Conservation (phyloP, 2,888 invertebrate species). For the Linnaemya tessellans region DNA sequence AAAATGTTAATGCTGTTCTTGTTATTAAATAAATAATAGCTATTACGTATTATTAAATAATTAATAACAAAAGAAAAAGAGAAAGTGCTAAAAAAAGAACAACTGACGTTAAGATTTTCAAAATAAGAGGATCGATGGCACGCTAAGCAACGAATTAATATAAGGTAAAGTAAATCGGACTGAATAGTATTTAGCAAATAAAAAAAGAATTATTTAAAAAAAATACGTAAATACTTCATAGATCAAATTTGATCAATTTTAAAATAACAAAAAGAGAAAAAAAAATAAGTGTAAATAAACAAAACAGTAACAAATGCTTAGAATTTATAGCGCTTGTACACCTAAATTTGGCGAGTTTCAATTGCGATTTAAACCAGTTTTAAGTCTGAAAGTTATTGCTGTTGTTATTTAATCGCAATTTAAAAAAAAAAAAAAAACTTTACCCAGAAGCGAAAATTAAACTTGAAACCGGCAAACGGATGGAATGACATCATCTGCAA, state of each 20-base stretch:
- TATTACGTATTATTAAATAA: constrained; percentile 7
- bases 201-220: not conserved
- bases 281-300: no score
- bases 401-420: not conserved
- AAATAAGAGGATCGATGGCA: not conserved
- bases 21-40: constrained; percentile 17
- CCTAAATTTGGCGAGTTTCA: not conserved
- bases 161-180: not conserved
- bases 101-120: constrained; percentile 44
- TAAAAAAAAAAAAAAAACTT: constrained; percentile 12
- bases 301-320: not conserved
- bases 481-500: constrained; percentile 64
- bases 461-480: constrained; percentile 41
- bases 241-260: not conserved
- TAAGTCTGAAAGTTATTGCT: not conserved
- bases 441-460: constrained; percentile 11
- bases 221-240: not conserved
- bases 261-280: not conserved
- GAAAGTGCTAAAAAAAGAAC: constrained; percentile 15
- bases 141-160: not conserved
- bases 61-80: constrained; percentile 16
- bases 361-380: constrained; percentile 39
- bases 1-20: not conserved
- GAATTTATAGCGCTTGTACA: constrained; percentile 1
- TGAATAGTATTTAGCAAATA: not conserved